Base-by-base conservation (phyloP, 1,140 invertebrate genomes). In the Microplitis demolitor region DNA sequence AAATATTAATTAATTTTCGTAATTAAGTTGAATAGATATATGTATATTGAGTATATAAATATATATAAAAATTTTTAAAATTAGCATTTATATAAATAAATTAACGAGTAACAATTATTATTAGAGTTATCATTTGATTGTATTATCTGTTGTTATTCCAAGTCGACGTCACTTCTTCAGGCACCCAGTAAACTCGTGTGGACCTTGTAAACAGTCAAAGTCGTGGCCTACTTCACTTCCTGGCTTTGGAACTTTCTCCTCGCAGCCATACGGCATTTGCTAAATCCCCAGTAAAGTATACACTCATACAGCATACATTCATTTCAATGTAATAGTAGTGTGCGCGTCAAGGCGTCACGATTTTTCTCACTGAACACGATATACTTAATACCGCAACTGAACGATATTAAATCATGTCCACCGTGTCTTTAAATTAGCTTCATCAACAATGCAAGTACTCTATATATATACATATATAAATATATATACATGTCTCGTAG, bases 151-250 rank as follows among this genome's bases (percentile, higher is more conserved):
- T 6, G 33, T 33, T 61, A 13, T 33, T 61, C 33, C 16, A 11
- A 61, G 16, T 9, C 33, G 60, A 33, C 11, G 11, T 61, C 4
- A 24, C 6, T 61, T 61, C 33, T 35, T 33, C 16, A 33, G 24
- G 33, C 60, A 56, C 61, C 61, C 16, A 75, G 78, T 73, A 45
- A 45, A 45, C 6, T 45, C 39, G 81, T 84, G 80, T 85, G 83
- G 85, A 86, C 85, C 85, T 87, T 87, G 85, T 76, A 83, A 82
- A 81, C 85, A 84, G 85, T 85, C 85, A 86, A 87, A 87, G 85
- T 87, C 85, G 82, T 86, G 84, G 80, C 85, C 85, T 85, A 87
- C 85, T 86, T 87, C 78, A 84, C 81, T 83, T 84, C 83, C 82
- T 83, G 78, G 81, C 78, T 79, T 74, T 78, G 69, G 84, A 75